Evolutionary conservation across 2,797 vertebrate genomes (phyloP).

Genomic region (Cyprinella venusta): DNA sequence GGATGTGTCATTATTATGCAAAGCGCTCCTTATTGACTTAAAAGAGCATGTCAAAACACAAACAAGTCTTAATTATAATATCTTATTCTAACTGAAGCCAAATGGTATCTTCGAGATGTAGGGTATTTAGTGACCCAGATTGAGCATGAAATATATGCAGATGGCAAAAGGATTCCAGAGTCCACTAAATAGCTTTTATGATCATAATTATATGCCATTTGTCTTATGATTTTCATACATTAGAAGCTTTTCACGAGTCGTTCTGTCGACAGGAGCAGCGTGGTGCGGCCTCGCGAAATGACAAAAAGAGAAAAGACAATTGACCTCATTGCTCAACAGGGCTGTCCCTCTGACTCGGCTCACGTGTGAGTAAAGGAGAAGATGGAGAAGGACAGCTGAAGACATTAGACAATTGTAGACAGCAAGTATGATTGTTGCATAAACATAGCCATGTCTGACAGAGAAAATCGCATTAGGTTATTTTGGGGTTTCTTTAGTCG

Average conservation of each 20-base stretch:
- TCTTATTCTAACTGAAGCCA: not conserved
- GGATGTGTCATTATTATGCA: slow-evolving; percentile 33
- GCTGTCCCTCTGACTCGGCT: not conserved
- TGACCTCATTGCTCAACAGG: slow-evolving; percentile 29
- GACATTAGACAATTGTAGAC: not conserved
- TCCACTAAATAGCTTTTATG: slow-evolving; percentile 12
- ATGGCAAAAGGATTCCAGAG: slow-evolving; percentile 6
- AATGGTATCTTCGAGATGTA: slow-evolving; percentile 3
- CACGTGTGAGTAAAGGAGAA: slow-evolving; percentile 17
- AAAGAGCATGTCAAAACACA: slow-evolving; percentile 33
- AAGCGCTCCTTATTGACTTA: not conserved
- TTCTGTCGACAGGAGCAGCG: not conserved
- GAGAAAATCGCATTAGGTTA: too few relatives aligned
- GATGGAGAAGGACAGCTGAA: slow-evolving; percentile 3
- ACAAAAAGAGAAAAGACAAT: slow-evolving; percentile 35
- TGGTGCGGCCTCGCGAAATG: not conserved
- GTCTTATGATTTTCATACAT: slow-evolving; percentile 10
- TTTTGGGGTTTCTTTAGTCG: too few relatives aligned
- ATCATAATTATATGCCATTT: slow-evolving; percentile 29
- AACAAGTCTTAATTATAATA: slow-evolving; percentile 27
- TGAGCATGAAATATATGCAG: slow-evolving; percentile 26
- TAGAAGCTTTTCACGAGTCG: not conserved
- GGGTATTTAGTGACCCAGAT: slow-evolving; percentile 15
- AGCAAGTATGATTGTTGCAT: not conserved
- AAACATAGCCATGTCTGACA: not conserved